phyloP scores from a whole-genome alignment of 2,113 vertebrate species.

The Psilopsiagon aurifrons region DNA sequence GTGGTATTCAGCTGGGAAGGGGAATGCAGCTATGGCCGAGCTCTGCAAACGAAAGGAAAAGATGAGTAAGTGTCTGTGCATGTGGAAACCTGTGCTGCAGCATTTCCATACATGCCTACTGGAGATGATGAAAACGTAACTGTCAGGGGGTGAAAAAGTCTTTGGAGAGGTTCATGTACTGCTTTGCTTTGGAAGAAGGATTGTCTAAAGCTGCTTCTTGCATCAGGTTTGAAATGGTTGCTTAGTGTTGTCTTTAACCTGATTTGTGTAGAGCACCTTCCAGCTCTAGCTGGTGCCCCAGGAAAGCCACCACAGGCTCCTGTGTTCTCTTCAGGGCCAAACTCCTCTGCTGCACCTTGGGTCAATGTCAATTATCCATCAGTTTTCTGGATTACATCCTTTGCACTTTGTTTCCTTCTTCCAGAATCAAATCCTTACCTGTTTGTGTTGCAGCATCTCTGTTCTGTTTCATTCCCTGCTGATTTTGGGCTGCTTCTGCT shows the following conservation, averaged over 20 bases:
- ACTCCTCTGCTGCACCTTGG: neutral
- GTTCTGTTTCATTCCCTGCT: neutral
- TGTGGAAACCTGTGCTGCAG: neutral
- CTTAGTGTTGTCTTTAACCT: neutral
- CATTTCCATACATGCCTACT: rapidly evolving
- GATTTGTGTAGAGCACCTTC: neutral
- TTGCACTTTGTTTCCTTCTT: neutral
- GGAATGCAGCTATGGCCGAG: neutral
- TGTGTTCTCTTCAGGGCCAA: rapidly evolving
- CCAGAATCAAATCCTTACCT: no score
- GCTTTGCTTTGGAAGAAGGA: neutral
- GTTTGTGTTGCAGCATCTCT: neutral
- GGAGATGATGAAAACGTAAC: neutral
- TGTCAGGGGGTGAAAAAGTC: neutral
- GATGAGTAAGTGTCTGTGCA: neutral
- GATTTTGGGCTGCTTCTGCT: neutral
- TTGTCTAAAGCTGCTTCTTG: neutral
- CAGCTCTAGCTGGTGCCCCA: neutral
- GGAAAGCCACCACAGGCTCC: neutral
- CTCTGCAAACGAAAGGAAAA: neutral
- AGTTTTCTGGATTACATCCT: neutral
- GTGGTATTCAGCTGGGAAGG: neutral
- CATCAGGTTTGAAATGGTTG: neutral
- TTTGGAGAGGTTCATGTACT: neutral
- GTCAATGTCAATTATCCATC: rapidly evolving